phyloP scores from a whole-genome alignment of 2,113 vertebrate genomes.

The Calonectris borealis region DNA sequence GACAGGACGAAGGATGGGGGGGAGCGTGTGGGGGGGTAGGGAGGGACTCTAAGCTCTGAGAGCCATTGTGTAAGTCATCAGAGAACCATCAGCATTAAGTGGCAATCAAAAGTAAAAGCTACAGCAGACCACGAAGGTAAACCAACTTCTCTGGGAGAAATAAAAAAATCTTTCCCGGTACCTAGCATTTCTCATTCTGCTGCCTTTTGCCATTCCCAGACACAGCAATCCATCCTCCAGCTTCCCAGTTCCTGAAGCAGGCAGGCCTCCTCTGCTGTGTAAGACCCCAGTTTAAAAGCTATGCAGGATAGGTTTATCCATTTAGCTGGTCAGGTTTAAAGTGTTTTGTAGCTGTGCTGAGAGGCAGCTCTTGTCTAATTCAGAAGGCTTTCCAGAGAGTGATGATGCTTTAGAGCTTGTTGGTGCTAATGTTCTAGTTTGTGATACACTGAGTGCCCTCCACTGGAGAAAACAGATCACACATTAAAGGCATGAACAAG shows the following conservation, averaged over 20 bases:
- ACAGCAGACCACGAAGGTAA: conserved; percentile 49
- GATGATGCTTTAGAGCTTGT: conserved; percentile 77
- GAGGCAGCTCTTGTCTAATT: conserved; percentile 78
- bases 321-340: conserved; percentile 70
- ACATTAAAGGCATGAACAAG: conserved; percentile 76
- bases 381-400: conserved; percentile 76
- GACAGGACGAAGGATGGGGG: conserved; percentile 40
- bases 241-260: conserved; percentile 39
- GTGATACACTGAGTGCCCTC: conserved; percentile 83
- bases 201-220: conserved; percentile 72
- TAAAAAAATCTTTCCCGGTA: conserved; percentile 48
- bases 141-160: conserved; percentile 71
- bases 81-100: conserved; percentile 59
- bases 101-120: conserved; percentile 57
- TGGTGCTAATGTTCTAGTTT: conserved; percentile 76
- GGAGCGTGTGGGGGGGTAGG: neutral
- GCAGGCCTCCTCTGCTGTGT: conserved; percentile 24
- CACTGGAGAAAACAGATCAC: conserved; percentile 82
- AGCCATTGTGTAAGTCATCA: conserved; percentile 74
- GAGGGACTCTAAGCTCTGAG: conserved; percentile 72
- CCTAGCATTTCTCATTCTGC: conserved; percentile 73
- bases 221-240: conserved; percentile 73
- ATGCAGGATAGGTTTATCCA: conserved; percentile 68
- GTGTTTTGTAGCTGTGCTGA: conserved; percentile 77
- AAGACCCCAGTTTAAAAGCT: conserved; percentile 57